phyloP scores from a whole-genome alignment of 2,888 invertebrate species.

The Dryobota labecula region DNA sequence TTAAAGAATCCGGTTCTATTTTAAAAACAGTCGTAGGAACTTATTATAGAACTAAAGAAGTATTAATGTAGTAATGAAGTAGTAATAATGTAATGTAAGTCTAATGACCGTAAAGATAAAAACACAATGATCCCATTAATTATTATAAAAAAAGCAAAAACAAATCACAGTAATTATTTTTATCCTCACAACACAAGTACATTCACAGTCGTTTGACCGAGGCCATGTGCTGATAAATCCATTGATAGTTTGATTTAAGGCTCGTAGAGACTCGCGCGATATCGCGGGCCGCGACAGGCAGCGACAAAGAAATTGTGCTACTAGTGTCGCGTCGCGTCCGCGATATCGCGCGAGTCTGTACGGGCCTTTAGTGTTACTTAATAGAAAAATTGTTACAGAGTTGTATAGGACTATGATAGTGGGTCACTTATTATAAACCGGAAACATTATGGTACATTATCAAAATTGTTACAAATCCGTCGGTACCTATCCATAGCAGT shows the following conservation, averaged over 20 bases:
- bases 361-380: neutral
- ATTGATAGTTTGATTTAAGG: too few relatives aligned
- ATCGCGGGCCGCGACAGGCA: too few relatives aligned
- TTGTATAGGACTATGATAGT: neutral
- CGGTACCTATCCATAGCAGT: neutral
- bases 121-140: slow-evolving; percentile 44
- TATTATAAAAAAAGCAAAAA: slow-evolving; percentile 31
- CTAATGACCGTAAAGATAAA: slow-evolving; percentile 48
- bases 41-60: too few relatives aligned
- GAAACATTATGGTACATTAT: slow-evolving; percentile 16
- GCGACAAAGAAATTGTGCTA: too few relatives aligned
- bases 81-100: too few relatives aligned
- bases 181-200: slow-evolving; percentile 29
- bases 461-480: slow-evolving; percentile 14
- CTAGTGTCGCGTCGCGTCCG: too few relatives aligned
- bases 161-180: slow-evolving; percentile 21
- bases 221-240: slow-evolving; percentile 52
- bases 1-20: neutral
- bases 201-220: slow-evolving; percentile 23
- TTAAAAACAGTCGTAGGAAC: neutral
- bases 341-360: too few relatives aligned
- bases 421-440: neutral
- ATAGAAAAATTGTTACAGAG: neutral
- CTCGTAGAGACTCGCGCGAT: too few relatives aligned
- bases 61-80: too few relatives aligned